Base-by-base conservation (phyloP, 1,140 invertebrate genomes). In the Pseudomyrmex flavicornis region DNA sequence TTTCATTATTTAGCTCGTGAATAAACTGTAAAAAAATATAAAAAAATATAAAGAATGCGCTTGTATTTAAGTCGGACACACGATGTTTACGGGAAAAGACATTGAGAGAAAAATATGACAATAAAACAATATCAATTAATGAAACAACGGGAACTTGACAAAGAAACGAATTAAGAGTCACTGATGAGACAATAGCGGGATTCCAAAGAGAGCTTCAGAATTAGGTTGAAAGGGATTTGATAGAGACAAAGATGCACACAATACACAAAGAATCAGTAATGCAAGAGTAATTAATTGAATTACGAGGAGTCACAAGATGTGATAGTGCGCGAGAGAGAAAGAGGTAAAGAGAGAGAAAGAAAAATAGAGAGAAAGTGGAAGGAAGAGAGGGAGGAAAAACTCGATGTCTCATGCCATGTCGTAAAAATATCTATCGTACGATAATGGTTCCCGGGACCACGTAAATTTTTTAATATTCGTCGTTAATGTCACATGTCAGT, bases 161-260 rank as follows among this genome's bases (percentile, higher is more conserved):
- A 35, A 35, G 50, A 2, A 4, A 52, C 2, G 54, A 70, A 17
- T n/a, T 72, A 66, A 72, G 76, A 70, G 44, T 79, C 65, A 70
- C 66, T 72, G 66, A 59, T 7, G 10, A 35, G 35, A 70, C 26
- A 77, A 59, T 79, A 22, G 76, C 65, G 1, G 12, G 12, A 44
- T 46, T 80, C 54, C 76, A 80, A 72, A 61, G 66, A 61, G 54
- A 59, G 54, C 52, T 70, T 20, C 20, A 70, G 63, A 79, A 79
- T 79, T 79, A 52, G 44, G 44, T 59, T 72, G 66, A 4, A 46
- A 61, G 44, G 46, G 66, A 80, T 72, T 72, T 26, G n/a, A 35
- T n/a, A 22, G 35, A 59, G 65, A 79, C 44, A 80, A 72, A 80
- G 10, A 3, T 15, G 22, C n/a, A 54, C 50, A 69, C 54, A 69